Base-by-base conservation (phyloP, 2,888 invertebrate species). In the Salticus scenicus region DNA sequence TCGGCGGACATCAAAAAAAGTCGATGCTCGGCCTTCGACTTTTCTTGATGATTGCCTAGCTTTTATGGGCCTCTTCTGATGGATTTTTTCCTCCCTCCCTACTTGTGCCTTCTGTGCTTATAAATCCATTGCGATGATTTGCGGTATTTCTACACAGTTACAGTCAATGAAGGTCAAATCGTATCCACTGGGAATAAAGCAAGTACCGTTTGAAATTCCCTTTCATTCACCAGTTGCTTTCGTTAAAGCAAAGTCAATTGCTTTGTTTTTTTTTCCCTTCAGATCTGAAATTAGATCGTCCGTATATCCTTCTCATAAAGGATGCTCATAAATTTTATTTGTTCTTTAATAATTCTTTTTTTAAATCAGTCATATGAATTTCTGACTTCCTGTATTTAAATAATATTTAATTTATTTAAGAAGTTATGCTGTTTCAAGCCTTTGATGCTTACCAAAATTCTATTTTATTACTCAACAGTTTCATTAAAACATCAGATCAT, bases 11-110 rank as follows among this genome's bases (percentile, higher is more conserved):
- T 82, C 74, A 81, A 81, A 81, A n/a, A 81, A 31, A 41, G 41
- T 27, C 70, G 57, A 57, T 57, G 41, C 27, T 70, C 66, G 83
- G 76, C 83, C 83, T 83, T 82, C 81, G 79, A 79, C 79, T 64
- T 47, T 70, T 70, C 74, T 72, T 64, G 31, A 57, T 75, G 71
- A 66, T 66, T 30, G 30, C 31, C 17, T 30, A 31, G 66, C 30
- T 66, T 66, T 66, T 31, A 30, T 31, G 31, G 31, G 66, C 66
- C 31, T 30, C 30, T 31, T 66, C 66, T 66, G 24, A 57, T 57
- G 57, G 57, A 57, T 24, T 66, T 66, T 66, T 17, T 31, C 17
- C n/a, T 12, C 63, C 2, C 42, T 17, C 42, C 17, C 42, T 47
- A 47, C 17, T 47, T n/a, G n/a, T 47, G 8, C 20, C 57, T 57